Conservation (phyloP, 2,888 invertebrate species). For the Torymus tubicola region DNA sequence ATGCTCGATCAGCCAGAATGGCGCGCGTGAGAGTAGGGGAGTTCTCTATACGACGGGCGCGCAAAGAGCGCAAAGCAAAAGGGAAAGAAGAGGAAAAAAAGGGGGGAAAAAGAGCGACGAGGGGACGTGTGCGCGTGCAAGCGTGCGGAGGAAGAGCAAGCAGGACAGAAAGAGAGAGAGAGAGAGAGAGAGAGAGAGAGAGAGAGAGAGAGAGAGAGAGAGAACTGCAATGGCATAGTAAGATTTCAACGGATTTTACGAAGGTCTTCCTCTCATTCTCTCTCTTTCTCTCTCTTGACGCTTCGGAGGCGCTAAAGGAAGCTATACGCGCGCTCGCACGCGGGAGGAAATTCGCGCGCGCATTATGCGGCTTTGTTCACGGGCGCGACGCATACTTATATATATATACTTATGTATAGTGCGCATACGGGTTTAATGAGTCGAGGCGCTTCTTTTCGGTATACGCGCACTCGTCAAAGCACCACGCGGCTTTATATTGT, state of each 20-base stretch:
- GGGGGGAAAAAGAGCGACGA: neutral
- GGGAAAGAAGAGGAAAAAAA: neutral
- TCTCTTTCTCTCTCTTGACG: slow-evolving; percentile 14
- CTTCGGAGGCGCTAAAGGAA: slow-evolving; percentile 36
- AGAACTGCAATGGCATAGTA: slow-evolving; percentile 43
- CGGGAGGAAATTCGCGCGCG: slow-evolving; percentile 24
- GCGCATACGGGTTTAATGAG: slow-evolving; percentile 26
- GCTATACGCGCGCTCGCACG: slow-evolving; percentile 2
- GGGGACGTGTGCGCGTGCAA: neutral
- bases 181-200: neutral
- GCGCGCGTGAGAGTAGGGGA: slow-evolving; percentile 27
- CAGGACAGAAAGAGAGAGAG: neutral
- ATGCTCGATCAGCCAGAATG: slow-evolving; percentile 53
- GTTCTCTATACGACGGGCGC: neutral
- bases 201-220: neutral
- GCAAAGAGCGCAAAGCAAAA: neutral
- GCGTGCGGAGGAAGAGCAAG: neutral
- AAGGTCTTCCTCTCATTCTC: slow-evolving; percentile 35
- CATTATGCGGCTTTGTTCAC: slow-evolving; percentile 29
- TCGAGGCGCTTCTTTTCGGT: neutral
- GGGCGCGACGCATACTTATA: neutral
- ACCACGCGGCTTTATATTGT: slow-evolving; percentile 40
- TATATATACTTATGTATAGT: neutral
- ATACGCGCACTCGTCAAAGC: slow-evolving; percentile 31
- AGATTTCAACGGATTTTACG: slow-evolving; percentile 54